These are phyloP conservation scores for Phycodurus eques DNA, from an alignment of 2,113 vertebrate genomes.

Conservation along the genomic window DNA sequence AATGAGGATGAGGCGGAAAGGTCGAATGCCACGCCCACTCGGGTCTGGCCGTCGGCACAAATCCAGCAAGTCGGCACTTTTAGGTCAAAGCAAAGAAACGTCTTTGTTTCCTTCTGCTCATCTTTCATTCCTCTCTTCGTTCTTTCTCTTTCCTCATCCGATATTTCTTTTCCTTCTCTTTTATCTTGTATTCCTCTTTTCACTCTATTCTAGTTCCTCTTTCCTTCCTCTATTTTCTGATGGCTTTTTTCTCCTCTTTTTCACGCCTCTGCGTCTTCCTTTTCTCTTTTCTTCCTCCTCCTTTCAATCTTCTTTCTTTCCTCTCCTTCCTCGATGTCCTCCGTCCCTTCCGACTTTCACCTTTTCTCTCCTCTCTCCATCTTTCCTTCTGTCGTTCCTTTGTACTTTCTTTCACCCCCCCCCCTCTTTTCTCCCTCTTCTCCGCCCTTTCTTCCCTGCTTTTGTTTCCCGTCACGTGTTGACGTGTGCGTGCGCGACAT, in stretches of 20 bases:
- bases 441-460: not conserved
- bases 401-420: too few relatives aligned
- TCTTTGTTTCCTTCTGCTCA: too few relatives aligned
- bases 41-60: too few relatives aligned
- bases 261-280: not conserved
- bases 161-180: too few relatives aligned
- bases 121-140: too few relatives aligned
- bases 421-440: too few relatives aligned
- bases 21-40: too few relatives aligned
- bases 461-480: not conserved
- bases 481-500: slow-evolving; percentile 29
- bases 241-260: not conserved
- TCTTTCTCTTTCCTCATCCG: too few relatives aligned
- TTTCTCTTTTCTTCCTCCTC: not conserved
- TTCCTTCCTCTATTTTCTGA: too few relatives aligned
- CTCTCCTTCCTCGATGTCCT: not conserved
- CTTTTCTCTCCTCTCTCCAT: not conserved
- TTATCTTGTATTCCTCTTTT: not conserved
- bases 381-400: not conserved
- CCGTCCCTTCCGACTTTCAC: not conserved
- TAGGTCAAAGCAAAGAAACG: too few relatives aligned
- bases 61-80: too few relatives aligned
- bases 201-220: not conserved
- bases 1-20: not conserved
- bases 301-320: not conserved